These are phyloP conservation scores for Hymenopus coronatus DNA, from an alignment of 2,888 invertebrate species.

Conservation along the genomic window DNA sequence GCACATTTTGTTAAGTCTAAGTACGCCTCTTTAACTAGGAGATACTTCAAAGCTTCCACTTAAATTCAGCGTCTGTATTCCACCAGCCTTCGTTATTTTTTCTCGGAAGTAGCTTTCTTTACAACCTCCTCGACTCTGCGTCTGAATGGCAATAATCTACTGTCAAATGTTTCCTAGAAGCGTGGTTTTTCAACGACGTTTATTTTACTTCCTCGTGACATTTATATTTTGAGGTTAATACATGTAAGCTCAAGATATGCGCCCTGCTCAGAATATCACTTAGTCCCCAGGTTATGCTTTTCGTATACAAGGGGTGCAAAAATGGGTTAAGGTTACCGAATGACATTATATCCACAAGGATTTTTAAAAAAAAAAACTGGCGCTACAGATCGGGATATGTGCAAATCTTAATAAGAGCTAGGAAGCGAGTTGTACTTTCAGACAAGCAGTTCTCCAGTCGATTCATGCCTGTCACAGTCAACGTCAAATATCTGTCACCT, in stretches of 20 bases:
- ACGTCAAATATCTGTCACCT: too few relatives aligned
- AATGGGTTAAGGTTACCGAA: too few relatives aligned
- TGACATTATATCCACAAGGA: too few relatives aligned
- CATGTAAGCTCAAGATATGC: neutral
- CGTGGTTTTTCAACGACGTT: neutral
- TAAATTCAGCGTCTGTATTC: neutral
- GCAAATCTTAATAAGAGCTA: too few relatives aligned
- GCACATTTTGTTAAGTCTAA: neutral
- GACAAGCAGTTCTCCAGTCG: too few relatives aligned
- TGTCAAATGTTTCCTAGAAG: neutral
- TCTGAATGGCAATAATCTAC: neutral
- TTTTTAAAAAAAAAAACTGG: too few relatives aligned
- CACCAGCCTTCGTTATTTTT: neutral
- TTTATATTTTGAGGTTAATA: neutral
- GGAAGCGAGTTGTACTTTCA: too few relatives aligned
- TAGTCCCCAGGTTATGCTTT: too few relatives aligned
- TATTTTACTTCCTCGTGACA: neutral
- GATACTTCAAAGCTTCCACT: neutral
- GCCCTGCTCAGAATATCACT: too few relatives aligned
- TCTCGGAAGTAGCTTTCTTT: neutral
- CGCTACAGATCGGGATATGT: too few relatives aligned
- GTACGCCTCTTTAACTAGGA: neutral
- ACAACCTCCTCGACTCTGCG: neutral
- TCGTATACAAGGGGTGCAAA: too few relatives aligned
- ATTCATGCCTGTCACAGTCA: too few relatives aligned